Percentiles rank a stretch among this genome's conserved stretches.
Evolutionary conservation across 2,888 invertebrate genomes (phyloP).

Genomic region (Neocrepidodera transversa): DNA sequence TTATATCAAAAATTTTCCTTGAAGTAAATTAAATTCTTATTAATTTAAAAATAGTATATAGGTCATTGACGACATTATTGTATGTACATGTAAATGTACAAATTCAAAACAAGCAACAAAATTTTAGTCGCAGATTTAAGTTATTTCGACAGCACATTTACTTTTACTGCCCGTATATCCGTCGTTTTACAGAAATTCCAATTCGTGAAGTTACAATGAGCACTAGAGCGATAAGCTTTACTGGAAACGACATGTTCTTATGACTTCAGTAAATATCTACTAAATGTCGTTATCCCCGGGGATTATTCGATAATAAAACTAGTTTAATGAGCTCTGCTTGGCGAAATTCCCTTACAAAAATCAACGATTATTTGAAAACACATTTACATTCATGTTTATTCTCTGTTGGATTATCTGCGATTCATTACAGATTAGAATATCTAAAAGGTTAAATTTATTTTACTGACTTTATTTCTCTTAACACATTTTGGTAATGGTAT

Average conservation of each 20-base stretch:
- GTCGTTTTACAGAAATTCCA: conserved; percentile 36
- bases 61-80: too few relatives aligned
- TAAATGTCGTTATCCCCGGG: conserved; percentile 5
- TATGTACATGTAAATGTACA: too few relatives aligned
- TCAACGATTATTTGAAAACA: conserved; percentile 4
- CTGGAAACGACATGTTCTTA: conserved; percentile 25
- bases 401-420: neutral
- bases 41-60: too few relatives aligned
- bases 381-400: conserved; percentile 16
- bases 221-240: conserved; percentile 40
- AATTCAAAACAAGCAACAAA: neutral
- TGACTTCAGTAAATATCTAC: conserved; percentile 20
- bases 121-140: conserved; percentile 42
- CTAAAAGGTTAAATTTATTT: neutral
- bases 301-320: conserved; percentile 26
- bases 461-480: too few relatives aligned
- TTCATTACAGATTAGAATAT: neutral
- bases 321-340: conserved; percentile 11
- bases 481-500: too few relatives aligned
- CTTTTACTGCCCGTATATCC: conserved; percentile 47
- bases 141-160: conserved; percentile 48
- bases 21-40: too few relatives aligned
- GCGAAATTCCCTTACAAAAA: conserved; percentile 11
- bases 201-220: conserved; percentile 37
- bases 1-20: too few relatives aligned